Percentiles rank a stretch among this genome's conserved stretches.
Conservation (phyloP, 1,140 invertebrate species). For the Sipha flava region DNA sequence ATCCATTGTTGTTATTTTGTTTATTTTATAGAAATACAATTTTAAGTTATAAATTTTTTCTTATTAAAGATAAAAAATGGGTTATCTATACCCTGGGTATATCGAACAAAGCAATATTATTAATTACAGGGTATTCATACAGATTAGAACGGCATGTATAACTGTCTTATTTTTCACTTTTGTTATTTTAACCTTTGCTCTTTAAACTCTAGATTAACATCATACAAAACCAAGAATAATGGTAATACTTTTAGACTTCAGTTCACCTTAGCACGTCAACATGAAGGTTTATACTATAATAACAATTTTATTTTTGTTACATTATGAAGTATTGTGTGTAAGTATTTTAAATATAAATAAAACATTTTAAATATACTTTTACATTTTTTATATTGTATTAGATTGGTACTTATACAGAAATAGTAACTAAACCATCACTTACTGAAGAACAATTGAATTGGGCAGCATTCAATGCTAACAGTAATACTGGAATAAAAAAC, state of each 20-base stretch:
- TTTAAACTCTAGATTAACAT: neutral
- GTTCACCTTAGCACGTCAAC: neutral
- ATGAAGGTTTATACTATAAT: neutral
- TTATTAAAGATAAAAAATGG: too few relatives aligned
- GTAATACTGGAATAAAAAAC: neutral
- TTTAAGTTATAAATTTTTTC: too few relatives aligned
- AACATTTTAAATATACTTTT: neutral
- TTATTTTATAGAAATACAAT: too few relatives aligned
- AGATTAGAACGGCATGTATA: neutral
- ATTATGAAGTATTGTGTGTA: conserved; percentile 14
- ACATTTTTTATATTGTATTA: neutral
- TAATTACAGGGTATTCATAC: neutral
- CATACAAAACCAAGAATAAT: neutral
- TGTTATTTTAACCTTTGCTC: conserved; percentile 2
- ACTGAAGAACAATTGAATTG: conserved; percentile 12
- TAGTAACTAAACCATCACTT: neutral
- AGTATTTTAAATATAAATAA: neutral
- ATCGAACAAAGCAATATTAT: neutral
- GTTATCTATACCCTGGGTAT: neutral
- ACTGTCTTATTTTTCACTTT: neutral
- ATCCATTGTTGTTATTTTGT: too few relatives aligned
- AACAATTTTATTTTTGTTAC: neutral
- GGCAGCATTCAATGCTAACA: neutral
- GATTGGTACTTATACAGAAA: neutral
- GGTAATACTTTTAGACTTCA: neutral